phyloP scores from a whole-genome alignment of 2,113 vertebrate genomes.

The Suricata suricatta region DNA sequence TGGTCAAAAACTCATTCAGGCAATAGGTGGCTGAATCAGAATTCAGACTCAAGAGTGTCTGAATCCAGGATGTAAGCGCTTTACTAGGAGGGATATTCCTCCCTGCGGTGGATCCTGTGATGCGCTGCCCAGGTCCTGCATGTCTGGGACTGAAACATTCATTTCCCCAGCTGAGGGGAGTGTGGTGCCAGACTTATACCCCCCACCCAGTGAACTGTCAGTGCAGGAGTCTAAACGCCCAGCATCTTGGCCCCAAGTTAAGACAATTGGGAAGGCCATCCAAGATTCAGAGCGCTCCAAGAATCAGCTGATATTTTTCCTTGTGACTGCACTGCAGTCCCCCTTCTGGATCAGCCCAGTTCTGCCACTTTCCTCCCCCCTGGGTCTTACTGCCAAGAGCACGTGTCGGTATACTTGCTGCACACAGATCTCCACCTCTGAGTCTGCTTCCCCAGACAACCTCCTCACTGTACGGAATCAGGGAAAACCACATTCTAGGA shows the following conservation, averaged over 20 bases:
- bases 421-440: background rate
- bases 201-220: background rate
- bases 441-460: background rate
- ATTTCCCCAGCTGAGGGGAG: background rate
- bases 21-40: background rate
- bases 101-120: rapidly evolving
- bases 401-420: background rate
- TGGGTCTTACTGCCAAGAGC: background rate
- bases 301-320: background rate
- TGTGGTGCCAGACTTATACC: background rate
- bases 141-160: background rate
- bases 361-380: background rate
- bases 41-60: background rate
- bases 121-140: no score
- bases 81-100: background rate
- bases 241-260: background rate
- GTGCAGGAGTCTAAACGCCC: background rate
- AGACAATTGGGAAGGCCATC: background rate
- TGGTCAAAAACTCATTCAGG: background rate
- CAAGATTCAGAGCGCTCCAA: background rate
- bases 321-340: background rate
- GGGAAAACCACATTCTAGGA: background rate
- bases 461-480: background rate
- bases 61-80: background rate
- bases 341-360: background rate